phyloP scores from a whole-genome alignment of 2,888 invertebrate species.

The Syritta pipiens region DNA sequence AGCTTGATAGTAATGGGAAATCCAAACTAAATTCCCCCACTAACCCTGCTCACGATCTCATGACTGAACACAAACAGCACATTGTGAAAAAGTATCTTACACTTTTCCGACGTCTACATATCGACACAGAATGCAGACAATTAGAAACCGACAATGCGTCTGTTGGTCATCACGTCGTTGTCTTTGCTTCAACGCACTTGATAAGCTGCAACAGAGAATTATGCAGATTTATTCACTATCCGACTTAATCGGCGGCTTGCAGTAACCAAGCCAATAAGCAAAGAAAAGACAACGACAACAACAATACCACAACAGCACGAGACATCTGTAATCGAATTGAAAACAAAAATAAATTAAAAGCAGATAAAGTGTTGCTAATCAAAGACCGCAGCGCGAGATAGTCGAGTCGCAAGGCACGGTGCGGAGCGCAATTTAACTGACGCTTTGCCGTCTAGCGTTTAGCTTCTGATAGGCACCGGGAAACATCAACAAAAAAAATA shows the following conservation, averaged over 20 bases:
- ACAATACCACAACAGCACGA: slow-evolving; percentile 13
- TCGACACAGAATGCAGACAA: slow-evolving; percentile 2
- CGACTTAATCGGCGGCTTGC: not conserved
- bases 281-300: not conserved
- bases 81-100: slow-evolving; percentile 7
- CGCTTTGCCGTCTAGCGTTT: slow-evolving; percentile 56
- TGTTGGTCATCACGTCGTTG: not conserved
- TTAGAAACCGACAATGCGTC: slow-evolving; percentile 1
- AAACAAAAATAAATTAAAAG: slow-evolving; percentile 18
- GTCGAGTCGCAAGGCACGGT: not conserved
- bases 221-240: slow-evolving; percentile 36
- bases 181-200: not conserved
- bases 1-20: too few species aligned
- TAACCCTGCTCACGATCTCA: too few species aligned
- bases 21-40: too few species aligned
- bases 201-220: slow-evolving; percentile 53
- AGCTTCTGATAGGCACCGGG: slow-evolving; percentile 48
- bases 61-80: too few species aligned
- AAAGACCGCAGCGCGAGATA: slow-evolving; percentile 44
- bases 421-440: slow-evolving; percentile 45
- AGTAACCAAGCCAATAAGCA: not conserved
- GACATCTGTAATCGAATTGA: slow-evolving; percentile 26
- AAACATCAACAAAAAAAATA: slow-evolving; percentile 28
- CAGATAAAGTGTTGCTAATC: slow-evolving; percentile 55
- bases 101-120: slow-evolving; percentile 19